Conservation (phyloP, 1,140 invertebrate genomes). For the Metopolophium dirhodum region DNA sequence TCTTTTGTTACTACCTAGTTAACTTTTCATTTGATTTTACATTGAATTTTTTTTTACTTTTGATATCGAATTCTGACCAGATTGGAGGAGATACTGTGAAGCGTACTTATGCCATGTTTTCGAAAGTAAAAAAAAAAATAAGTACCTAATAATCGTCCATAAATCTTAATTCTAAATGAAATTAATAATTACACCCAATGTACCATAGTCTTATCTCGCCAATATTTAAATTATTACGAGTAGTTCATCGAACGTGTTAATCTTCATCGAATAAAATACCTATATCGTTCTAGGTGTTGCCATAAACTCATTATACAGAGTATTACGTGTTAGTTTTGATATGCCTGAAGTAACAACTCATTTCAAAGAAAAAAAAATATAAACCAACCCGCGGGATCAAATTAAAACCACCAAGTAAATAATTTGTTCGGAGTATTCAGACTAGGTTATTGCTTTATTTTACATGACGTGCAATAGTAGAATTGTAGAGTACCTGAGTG, state of each 20-base stretch:
- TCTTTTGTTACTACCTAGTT: background rate
- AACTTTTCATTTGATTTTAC: background rate
- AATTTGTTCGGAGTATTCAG: background rate
- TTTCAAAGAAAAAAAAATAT: slow-evolving; percentile 14
- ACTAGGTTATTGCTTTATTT: slow-evolving; percentile 25
- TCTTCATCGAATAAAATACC: background rate
- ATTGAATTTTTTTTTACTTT: background rate
- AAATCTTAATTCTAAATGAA: slow-evolving; percentile 12
- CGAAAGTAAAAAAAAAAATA: background rate
- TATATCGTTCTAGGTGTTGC: slow-evolving; percentile 26
- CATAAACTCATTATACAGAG: slow-evolving; percentile 3
- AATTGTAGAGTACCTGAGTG: background rate
- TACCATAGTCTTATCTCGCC: background rate
- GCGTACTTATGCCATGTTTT: background rate
- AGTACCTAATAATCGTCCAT: background rate
- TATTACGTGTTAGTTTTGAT: slow-evolving; percentile 9
- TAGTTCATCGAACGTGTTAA: background rate
- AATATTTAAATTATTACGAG: slow-evolving; percentile 11
- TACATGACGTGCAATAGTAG: background rate
- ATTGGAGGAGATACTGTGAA: background rate
- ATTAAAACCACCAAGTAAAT: background rate
- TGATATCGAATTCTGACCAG: background rate
- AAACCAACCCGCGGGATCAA: background rate
- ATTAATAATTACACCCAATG: background rate
- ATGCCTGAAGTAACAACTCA: slow-evolving; percentile 14